Conservation (phyloP, 1,140 invertebrate species). For the Pseudomyrmex pallidus region DNA sequence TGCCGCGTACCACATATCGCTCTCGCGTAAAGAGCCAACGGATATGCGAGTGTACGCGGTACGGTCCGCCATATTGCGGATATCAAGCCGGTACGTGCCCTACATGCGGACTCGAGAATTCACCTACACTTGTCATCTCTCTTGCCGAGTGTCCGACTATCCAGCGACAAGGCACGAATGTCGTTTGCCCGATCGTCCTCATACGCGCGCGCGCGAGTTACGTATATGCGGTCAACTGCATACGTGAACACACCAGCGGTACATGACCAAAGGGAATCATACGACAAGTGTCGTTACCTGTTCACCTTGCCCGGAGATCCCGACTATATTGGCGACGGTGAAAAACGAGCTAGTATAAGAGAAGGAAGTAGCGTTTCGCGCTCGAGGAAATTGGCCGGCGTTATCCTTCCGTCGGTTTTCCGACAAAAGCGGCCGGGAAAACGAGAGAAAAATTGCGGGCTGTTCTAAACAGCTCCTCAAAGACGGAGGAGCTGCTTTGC, state of each 20-base stretch:
- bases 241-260: conserved; percentile 1
- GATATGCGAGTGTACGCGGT: conserved; percentile 11
- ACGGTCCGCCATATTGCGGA: conserved; percentile 65
- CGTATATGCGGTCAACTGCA: neutral
- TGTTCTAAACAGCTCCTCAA: conserved; percentile 49
- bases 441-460: conserved; percentile 3
- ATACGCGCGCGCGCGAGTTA: neutral
- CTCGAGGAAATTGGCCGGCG: conserved; percentile 60
- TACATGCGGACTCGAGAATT: conserved; percentile 66
- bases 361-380: neutral
- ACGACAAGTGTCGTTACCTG: conserved; percentile 25
- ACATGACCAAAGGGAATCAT: conserved; percentile 8
- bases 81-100: conserved; percentile 75
- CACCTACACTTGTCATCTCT: conserved; percentile 52
- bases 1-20: neutral
- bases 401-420: neutral
- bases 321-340: conserved; percentile 1
- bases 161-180: conserved; percentile 39
- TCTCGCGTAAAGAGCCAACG: conserved; percentile 7
- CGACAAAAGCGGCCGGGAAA: neutral
- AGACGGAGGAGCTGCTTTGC: conserved; percentile 55
- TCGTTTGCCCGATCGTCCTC: conserved; percentile 42
- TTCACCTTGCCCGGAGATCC: neutral
- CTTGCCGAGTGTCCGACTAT: conserved; percentile 25
- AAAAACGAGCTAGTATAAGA: conserved; percentile 25